Base-by-base conservation (phyloP, 2,888 invertebrate genomes). In the Carterocephalus palaemon region DNA sequence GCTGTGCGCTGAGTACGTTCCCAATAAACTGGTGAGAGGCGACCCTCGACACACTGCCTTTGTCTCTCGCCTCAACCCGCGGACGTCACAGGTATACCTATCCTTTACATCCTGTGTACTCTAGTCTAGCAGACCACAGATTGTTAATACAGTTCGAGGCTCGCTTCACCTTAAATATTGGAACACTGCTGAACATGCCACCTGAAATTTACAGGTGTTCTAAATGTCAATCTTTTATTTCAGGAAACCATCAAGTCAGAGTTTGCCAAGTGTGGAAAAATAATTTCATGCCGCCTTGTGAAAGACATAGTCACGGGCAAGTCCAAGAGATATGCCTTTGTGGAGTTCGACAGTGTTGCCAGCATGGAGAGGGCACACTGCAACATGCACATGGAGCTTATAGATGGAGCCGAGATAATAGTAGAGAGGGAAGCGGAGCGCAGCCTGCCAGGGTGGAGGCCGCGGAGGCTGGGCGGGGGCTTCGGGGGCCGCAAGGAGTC, bases 401-500 rank as follows among this genome's bases (percentile, higher is more conserved):
- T 96, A 26, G 93, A 95, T 64, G 92, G 92, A 1, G 85, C 88
- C 13, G 89, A 90, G 64, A 81, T 96, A 17, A 88, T 95, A 2
- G 73, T 84, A 2, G 95, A 96, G 70, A 89, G 89, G 59, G 95
- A 95, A 74, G 91, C 90, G 56, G 92, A 91, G 66, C 86, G 95
- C 47, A 78, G 76, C 4, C 67, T 95, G 60, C 86, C 88, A 46
- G 95, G 95, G 1, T 96, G 96, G 96, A 90, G 91, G 64, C 96
- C 96, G 2, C 87, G 96, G 51, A 78, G 96, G 51, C 80, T 96
- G 3, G 96, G 96, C 2, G 96, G 96, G 8, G 96, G 96, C 7
- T 93, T 95, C 65, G 95, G 95, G 2, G 96, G 96, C 0, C 90
- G 89, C 53, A 95, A 93, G 62, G 94, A 95, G 71, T 93, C 96